These are phyloP conservation scores for Synaphobranchus kaupii DNA, from an alignment of 2,797 vertebrate genomes.

Conservation along the genomic window DNA sequence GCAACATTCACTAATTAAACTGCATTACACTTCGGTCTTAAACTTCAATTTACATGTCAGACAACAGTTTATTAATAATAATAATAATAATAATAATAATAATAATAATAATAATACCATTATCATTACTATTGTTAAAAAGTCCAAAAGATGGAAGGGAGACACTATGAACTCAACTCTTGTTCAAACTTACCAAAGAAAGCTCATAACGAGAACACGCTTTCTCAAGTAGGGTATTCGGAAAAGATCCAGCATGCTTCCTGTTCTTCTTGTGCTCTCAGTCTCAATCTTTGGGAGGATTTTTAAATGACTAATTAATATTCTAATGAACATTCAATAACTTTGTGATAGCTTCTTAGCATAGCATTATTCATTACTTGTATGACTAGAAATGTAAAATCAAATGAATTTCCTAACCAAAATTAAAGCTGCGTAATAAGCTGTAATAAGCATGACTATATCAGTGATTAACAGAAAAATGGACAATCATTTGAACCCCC, in stretches of 20 bases:
- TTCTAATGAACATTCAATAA: not conserved
- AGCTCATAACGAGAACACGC: constrained; percentile 73
- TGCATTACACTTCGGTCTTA: too few species aligned
- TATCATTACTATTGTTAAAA: too few species aligned
- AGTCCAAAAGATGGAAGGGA: not conserved
- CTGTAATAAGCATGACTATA: not conserved
- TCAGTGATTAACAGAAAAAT: not conserved
- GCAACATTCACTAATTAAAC: too few species aligned
- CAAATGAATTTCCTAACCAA: not conserved
- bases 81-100: too few species aligned
- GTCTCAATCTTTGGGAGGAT: too few species aligned
- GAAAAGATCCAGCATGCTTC: constrained; percentile 78
- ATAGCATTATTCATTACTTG: not conserved
- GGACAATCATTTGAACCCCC: not conserved
- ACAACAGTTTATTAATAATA: too few species aligned
- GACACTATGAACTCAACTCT: not conserved
- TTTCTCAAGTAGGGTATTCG: constrained; percentile 72
- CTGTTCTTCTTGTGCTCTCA: constrained; percentile 55
- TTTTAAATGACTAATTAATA: not conserved
- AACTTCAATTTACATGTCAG: too few species aligned
- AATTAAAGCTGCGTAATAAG: not conserved
- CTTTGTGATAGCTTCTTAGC: not conserved
- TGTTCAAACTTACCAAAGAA: constrained; percentile 75
- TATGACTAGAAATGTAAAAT: not conserved
- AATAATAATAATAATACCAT: too few species aligned